Evolutionary conservation across 2,797 vertebrate genomes (phyloP).

Genomic region (Neosilurus hyrtlii): DNA sequence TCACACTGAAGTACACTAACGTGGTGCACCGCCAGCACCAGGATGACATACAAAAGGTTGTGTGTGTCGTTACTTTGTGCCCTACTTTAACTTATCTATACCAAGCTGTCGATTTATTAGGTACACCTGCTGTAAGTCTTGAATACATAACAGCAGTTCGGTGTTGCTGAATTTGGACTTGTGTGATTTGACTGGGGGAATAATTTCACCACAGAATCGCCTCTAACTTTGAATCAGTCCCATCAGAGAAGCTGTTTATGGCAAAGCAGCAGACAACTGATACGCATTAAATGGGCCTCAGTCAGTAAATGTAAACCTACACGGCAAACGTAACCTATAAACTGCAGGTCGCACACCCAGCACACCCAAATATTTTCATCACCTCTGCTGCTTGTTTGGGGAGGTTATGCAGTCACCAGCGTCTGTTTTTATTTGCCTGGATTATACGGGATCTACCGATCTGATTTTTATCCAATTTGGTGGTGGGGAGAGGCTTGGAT

Average conservation of each 20-base stretch:
- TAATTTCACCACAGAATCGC: neutral
- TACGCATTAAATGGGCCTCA: no score
- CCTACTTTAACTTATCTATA: neutral
- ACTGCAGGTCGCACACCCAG: no score
- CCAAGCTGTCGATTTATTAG: neutral
- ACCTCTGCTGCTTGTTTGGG: no score
- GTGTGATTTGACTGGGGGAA: neutral
- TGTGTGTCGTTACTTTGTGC: neutral
- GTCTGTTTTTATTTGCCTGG: no score
- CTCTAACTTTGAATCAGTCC: neutral
- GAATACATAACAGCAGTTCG: neutral
- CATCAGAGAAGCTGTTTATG: neutral
- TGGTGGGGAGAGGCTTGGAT: no score
- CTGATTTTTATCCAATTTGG: no score
- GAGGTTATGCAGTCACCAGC: no score
- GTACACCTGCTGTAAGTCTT: neutral
- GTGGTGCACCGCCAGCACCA: no score
- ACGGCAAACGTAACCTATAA: neutral
- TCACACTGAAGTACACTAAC: no score
- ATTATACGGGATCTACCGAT: no score
- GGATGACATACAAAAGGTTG: no score
- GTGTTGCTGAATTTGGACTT: neutral
- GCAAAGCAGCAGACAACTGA: neutral
- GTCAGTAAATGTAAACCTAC: neutral
- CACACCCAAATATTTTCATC: no score